phyloP scores from a whole-genome alignment of 2,888 invertebrate genomes.

The Hylaea fasciaria region DNA sequence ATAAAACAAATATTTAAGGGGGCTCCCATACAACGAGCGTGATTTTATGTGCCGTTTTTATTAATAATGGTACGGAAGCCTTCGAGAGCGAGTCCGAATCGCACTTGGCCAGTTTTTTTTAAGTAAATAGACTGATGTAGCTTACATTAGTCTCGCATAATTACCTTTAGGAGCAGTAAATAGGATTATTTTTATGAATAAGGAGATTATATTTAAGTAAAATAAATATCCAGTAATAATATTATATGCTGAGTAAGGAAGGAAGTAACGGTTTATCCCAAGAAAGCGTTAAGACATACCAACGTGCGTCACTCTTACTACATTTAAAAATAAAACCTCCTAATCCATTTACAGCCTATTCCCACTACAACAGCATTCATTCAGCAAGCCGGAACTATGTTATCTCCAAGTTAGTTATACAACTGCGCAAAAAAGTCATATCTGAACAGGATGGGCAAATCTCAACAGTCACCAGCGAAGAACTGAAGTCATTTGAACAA shows the following conservation, averaged over 20 bases:
- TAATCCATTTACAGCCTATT: slow-evolving; percentile 21
- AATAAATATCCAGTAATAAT: background rate
- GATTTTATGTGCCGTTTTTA: too few species aligned
- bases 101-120: too few species aligned
- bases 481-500: slow-evolving; percentile 76
- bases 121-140: too few species aligned
- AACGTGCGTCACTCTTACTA: too few species aligned
- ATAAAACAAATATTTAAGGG: too few species aligned
- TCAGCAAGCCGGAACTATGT: slow-evolving; percentile 34
- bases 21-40: too few species aligned
- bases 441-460: slow-evolving; percentile 59
- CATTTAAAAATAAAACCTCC: background rate
- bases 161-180: too few species aligned
- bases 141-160: too few species aligned
- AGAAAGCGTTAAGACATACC: background rate
- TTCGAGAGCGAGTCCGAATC: too few species aligned
- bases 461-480: slow-evolving; percentile 52
- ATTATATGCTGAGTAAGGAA: background rate
- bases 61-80: too few species aligned
- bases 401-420: slow-evolving; percentile 50
- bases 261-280: slow-evolving; percentile 11
- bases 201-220: background rate
- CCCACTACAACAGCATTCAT: slow-evolving; percentile 24
- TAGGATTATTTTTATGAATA: too few species aligned
- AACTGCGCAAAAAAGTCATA: slow-evolving; percentile 48